These are phyloP conservation scores for Probosciger aterrimus DNA, from an alignment of 2,113 vertebrate species.

Conservation along the genomic window DNA sequence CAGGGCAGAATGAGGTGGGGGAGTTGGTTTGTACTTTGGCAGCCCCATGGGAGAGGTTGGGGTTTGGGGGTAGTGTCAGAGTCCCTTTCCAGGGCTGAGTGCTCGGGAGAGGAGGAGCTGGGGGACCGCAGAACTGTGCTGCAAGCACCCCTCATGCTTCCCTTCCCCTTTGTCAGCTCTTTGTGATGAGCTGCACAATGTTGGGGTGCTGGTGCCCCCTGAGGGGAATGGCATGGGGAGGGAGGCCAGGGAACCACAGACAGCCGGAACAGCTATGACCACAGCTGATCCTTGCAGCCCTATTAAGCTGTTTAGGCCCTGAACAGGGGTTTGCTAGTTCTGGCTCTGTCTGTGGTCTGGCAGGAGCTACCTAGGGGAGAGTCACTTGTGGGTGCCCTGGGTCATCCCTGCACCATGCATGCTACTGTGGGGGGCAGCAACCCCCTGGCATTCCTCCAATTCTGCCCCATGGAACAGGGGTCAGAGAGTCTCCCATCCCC, in stretches of 20 bases:
- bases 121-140: neutral
- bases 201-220: accelerated
- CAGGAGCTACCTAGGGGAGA: neutral
- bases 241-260: accelerated
- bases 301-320: accelerated
- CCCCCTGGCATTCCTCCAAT: accelerated
- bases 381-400: neutral
- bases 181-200: accelerated
- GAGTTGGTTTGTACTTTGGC: neutral
- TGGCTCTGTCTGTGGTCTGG: accelerated
- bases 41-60: neutral
- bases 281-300: accelerated
- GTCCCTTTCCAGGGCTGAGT: neutral
- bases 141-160: accelerated
- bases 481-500: neutral
- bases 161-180: accelerated
- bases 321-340: neutral
- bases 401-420: accelerated
- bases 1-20: accelerated
- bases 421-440: accelerated
- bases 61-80: neutral
- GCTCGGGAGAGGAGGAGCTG: accelerated
- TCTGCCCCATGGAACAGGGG: neutral
- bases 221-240: accelerated
- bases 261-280: accelerated